Evolutionary conservation across 1,140 invertebrate genomes (phyloP).

Genomic region (Plectus sambesii): DNA sequence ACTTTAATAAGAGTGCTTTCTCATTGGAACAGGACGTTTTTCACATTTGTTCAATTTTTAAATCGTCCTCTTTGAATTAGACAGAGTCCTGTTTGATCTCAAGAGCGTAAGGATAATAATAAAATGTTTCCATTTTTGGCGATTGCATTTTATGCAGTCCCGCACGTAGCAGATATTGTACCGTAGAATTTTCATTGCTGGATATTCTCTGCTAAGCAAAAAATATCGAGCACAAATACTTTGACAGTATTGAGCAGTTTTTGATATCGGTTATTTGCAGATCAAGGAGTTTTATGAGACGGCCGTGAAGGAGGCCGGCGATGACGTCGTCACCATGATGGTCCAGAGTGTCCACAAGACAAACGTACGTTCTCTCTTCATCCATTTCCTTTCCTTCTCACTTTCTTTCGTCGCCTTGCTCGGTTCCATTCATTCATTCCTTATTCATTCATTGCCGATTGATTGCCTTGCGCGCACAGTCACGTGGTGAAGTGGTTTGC

Average conservation of each 20-base stretch:
- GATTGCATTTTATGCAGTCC: slow-evolving; percentile 10
- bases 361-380: slow-evolving; percentile 17
- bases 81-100: slow-evolving; percentile 68
- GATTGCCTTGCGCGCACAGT: slow-evolving; percentile 2
- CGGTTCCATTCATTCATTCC: slow-evolving; percentile 8
- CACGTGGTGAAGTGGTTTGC: slow-evolving; percentile 2
- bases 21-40: too few species aligned
- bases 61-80: slow-evolving; percentile 72
- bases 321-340: slow-evolving; percentile 20
- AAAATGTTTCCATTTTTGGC: not conserved
- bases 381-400: slow-evolving; percentile 9
- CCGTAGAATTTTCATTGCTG: slow-evolving; percentile 2
- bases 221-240: slow-evolving; percentile 8
- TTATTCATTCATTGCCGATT: slow-evolving; percentile 9
- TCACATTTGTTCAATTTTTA: too few species aligned
- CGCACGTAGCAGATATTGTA: slow-evolving; percentile 15
- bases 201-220: slow-evolving; percentile 7
- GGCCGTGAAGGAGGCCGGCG: slow-evolving; percentile 27
- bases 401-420: slow-evolving; percentile 12
- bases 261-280: slow-evolving; percentile 40
- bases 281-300: slow-evolving; percentile 88
- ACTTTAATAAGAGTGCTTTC: slow-evolving; percentile 1
- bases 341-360: slow-evolving; percentile 26
- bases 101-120: slow-evolving; percentile 67
- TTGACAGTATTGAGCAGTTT: slow-evolving; percentile 13